Evolutionary conservation across 2,113 vertebrate species (phyloP), one percentile per base, ranked within the genome.

Genomic region (Circaetus cinerascens): DNA sequence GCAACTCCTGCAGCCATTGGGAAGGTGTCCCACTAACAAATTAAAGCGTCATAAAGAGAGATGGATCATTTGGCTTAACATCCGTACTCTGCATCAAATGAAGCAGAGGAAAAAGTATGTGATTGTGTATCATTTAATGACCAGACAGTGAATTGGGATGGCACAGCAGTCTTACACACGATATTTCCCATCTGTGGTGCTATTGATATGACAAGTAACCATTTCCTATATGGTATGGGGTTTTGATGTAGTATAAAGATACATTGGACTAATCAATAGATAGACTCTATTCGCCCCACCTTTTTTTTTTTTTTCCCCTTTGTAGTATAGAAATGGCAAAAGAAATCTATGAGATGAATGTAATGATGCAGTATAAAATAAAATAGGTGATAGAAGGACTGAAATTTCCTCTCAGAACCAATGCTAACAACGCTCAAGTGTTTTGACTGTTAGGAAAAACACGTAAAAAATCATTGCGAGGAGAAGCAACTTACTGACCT

Each of bases 401-500:
- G 12, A 10, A 27, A 74, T 59, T 62, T 59, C 25, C 18, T 55
- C 53, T 75, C 46, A 18, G 8, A 57, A n/a, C 27, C 63, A 40
- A 25, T 15, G 12, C 62, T 76, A 73, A 36, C 57, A 77, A 25
- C 5, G 16, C 53, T 86, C 9, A 80, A 92, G 36, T 56, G 66
- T 84, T 86, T 29, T 85, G 43, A 55, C 27, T 50, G 43, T 51
- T 41, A n/a, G 51, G 66, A 79, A 90, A 81, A 59, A 14, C 3
- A 9, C 29, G 43, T 53, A 34, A 68, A 95, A 92, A 91, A 80
- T 29, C 38, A 27, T 48, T 36, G 21, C 1, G 0, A 90, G 48
- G 74, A 62, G 66, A 63, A 91, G 77, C 43, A 93, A 27, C 67
- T 90, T 60, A 97, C 98, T 98, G 92, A 99, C 99, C 99, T 98